Base-by-base conservation (phyloP, 2,113 vertebrate species). In the Zingel zingel region DNA sequence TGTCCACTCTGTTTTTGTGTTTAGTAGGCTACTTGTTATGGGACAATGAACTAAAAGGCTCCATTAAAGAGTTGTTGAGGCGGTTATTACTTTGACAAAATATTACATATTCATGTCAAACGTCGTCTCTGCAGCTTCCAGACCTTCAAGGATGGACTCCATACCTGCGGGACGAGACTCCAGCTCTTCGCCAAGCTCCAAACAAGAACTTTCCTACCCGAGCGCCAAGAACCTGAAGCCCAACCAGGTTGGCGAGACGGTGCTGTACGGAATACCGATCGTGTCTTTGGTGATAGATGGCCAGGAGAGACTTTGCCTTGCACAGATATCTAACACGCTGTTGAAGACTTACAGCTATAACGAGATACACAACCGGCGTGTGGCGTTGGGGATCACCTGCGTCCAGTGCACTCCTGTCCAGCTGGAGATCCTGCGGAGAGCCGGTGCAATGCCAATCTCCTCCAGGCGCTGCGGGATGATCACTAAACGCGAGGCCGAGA, bases 161-260 rank as follows among this genome's bases (percentile, higher is more conserved):
- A 95, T 98, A 95, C 95, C 97, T 88, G 95, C 95, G 58, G 97
- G 96, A 81, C 96, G 97, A 91, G 98, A 99, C 89, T 95, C 96
- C 94, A 97, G 94, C 94, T 96, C 97, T 78, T 97, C 97, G 48
- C 97, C 98, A 76, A 96, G 93, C 94, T 97, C 97, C 66, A 98
- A 99, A 91, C 97, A 97, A 91, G 97, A 98, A 94, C 93, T 97
- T 92, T 91, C 95, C 61, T 98, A 97, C 92, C 92, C 97, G 50
- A 95, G 94, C 76, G 85, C 96, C 93, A 95, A 94, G 68, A 93
- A 95, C 77, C 95, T 99, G 58, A 99, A 99, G 85, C 97, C 98
- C 86, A 99, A 99, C 94, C 97, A 99, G 87, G 98, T 99, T 86
- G 97, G 97, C n/a, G 96, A 98, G 94, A 97, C 97, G 43, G 96